Evolutionary conservation across 2,113 vertebrate genomes (phyloP).

Genomic region (Stegastes partitus): DNA sequence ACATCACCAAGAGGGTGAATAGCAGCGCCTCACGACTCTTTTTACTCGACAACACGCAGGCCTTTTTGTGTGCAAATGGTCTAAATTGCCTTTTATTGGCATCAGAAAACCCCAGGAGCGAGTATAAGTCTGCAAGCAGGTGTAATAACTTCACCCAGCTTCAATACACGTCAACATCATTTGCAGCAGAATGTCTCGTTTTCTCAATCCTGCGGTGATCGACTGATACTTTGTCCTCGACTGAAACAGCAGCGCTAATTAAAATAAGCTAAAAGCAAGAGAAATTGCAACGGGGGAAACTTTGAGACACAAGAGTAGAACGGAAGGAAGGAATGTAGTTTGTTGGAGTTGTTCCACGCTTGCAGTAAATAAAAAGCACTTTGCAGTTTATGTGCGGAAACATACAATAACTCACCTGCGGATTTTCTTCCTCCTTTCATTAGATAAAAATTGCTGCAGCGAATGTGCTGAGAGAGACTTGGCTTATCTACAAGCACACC

Average conservation of each 20-base stretch:
- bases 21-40: background rate
- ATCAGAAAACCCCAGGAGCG: background rate
- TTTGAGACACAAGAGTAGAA: too few species aligned
- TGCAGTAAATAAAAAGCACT: slow-evolving; percentile 33
- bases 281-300: too few species aligned
- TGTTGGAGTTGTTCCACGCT: slow-evolving; percentile 17
- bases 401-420: slow-evolving; percentile 30
- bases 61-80: too few species aligned
- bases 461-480: slow-evolving; percentile 98
- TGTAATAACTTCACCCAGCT: background rate
- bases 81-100: too few species aligned
- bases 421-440: slow-evolving; percentile 43
- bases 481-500: slow-evolving; percentile 98
- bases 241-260: too few species aligned
- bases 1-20: slow-evolving; percentile 93
- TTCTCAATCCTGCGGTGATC: too few species aligned
- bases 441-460: slow-evolving; percentile 97
- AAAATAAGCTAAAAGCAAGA: too few species aligned
- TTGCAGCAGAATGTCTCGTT: too few species aligned
- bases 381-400: slow-evolving; percentile 34
- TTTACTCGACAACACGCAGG: too few species aligned
- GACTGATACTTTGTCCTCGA: too few species aligned
- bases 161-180: background rate
- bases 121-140: background rate
- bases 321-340: too few species aligned